Conservation (phyloP, 2,797 vertebrate genomes). For the Eulemur coronatus region DNA sequence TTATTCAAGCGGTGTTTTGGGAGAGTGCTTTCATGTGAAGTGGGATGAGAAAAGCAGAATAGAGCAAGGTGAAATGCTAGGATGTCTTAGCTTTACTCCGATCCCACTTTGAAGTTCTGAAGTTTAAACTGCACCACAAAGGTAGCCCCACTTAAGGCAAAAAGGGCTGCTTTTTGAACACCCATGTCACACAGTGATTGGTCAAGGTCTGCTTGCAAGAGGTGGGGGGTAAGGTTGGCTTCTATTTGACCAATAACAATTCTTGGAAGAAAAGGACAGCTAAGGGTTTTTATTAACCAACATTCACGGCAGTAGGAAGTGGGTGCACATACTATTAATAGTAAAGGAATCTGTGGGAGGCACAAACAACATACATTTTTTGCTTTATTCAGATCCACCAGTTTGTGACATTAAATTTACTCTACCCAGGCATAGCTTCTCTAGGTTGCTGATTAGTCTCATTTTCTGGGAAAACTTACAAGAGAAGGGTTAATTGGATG, state of each 20-base stretch:
- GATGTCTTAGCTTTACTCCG: not conserved
- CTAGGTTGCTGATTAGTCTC: not conserved
- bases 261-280: not conserved
- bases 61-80: not conserved
- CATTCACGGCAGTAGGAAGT: not conserved
- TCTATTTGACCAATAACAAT: not conserved
- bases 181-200: not conserved
- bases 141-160: not conserved
- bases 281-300: not conserved
- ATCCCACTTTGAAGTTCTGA: not conserved
- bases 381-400: not conserved
- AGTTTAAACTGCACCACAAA: not conserved
- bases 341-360: not conserved
- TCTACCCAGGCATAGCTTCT: not conserved
- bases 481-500: not conserved
- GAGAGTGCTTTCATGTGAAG: not conserved
- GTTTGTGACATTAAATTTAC: not conserved
- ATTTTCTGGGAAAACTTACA: not conserved
- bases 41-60: not conserved
- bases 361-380: not conserved
- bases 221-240: not conserved
- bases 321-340: rapidly evolving
- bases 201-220: not conserved
- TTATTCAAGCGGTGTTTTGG: not conserved
- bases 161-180: not conserved